A percentile compares a stretch with the other conserved stretches of the same genome.
phyloP scores from a whole-genome alignment of 2,888 invertebrate species.

The Chironomus riparius region DNA sequence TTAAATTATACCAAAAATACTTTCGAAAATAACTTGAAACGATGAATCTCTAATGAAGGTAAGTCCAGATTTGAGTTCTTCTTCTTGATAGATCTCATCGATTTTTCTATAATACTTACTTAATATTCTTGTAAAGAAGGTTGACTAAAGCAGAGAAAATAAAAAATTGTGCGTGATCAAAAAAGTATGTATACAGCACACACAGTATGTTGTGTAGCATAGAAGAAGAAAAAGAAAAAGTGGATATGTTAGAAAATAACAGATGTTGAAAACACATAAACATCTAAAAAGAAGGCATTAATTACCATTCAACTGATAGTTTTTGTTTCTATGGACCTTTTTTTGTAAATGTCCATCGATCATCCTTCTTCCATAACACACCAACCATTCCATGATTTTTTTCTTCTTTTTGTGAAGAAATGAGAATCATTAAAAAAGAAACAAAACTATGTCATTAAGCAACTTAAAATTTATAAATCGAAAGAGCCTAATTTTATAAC shows the following conservation, averaged over 20 bases:
- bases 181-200: background rate
- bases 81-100: background rate
- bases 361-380: background rate
- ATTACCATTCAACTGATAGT: conserved; percentile 18
- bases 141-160: background rate
- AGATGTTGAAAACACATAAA: conserved; percentile 7
- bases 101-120: background rate
- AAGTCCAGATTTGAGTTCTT: background rate
- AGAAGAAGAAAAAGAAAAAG: background rate
- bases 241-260: background rate
- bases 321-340: conserved; percentile 6
- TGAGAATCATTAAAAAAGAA: background rate
- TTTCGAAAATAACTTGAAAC: background rate
- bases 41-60: conserved; percentile 8
- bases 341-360: background rate
- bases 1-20: conserved; percentile 13
- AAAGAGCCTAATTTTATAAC: too few relatives aligned
- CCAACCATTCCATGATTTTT: background rate
- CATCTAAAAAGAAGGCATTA: conserved; percentile 12
- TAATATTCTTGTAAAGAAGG: background rate
- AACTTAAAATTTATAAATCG: background rate
- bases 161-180: conserved; percentile 14
- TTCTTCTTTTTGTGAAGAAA: background rate
- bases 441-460: conserved; percentile 3
- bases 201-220: background rate